Conservation (phyloP, 2,888 invertebrate species). For the Acronicta alni region DNA sequence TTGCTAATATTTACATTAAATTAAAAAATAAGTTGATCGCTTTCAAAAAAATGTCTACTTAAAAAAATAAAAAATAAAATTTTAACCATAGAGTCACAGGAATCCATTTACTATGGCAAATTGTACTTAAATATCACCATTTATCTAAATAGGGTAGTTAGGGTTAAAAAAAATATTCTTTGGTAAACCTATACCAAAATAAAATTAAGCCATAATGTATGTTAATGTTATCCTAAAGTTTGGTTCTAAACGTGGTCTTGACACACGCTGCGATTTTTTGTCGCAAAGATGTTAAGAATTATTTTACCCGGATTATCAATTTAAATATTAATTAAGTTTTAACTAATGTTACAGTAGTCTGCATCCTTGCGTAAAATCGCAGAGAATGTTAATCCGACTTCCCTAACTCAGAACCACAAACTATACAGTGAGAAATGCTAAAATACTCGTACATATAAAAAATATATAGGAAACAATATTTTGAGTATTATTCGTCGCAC, state of each 20-base stretch:
- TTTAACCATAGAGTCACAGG: constrained; percentile 59
- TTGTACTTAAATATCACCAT: constrained; percentile 80
- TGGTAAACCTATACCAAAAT: constrained; percentile 69
- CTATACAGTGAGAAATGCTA: constrained; percentile 57
- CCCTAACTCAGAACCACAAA: constrained; percentile 49
- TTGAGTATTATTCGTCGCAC: constrained; percentile 69
- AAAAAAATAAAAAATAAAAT: constrained; percentile 65
- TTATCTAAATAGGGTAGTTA: constrained; percentile 52
- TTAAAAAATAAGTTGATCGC: constrained; percentile 54
- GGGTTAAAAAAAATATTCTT: constrained; percentile 65
- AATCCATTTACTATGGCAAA: constrained; percentile 70
- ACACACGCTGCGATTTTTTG: constrained; percentile 40
- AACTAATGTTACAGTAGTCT: too few species aligned
- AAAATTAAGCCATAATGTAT: constrained; percentile 53
- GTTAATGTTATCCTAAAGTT: constrained; percentile 50
- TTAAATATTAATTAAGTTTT: neutral
- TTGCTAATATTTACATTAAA: constrained; percentile 61
- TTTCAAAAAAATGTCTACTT: constrained; percentile 63
- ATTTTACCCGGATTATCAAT: constrained; percentile 10
- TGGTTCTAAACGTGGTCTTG: constrained; percentile 48
- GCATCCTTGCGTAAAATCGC: constrained; percentile 7
- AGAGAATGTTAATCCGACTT: constrained; percentile 21
- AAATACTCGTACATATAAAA: constrained; percentile 61
- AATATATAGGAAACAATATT: constrained; percentile 73
- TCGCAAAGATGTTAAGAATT: constrained; percentile 12